Evolutionary conservation across 2,888 invertebrate genomes (phyloP).

Genomic region (Omphaloscelis lunosa): DNA sequence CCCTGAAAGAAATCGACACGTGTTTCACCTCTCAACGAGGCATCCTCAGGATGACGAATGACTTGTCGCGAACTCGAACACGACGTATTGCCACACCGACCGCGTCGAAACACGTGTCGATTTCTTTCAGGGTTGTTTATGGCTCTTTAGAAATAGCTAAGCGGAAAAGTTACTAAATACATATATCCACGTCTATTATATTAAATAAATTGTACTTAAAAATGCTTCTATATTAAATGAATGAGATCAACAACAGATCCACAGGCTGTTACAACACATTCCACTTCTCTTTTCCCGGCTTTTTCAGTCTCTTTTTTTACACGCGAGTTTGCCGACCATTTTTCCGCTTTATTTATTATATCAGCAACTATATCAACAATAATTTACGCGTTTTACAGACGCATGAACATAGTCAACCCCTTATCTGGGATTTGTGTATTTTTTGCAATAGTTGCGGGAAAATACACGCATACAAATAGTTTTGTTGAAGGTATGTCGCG

Average conservation of each 20-base stretch:
- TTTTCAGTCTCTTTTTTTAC: slow-evolving; percentile 30
- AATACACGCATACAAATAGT: slow-evolving; percentile 37
- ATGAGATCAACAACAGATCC: not conserved
- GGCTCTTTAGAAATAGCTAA: no score
- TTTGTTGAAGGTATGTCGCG: slow-evolving; percentile 20
- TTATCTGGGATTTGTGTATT: slow-evolving; percentile 51
- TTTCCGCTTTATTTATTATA: slow-evolving; percentile 50
- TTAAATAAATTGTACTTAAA: not conserved
- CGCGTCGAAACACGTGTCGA: no score
- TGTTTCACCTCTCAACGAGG: no score
- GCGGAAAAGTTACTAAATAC: no score
- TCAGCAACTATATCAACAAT: slow-evolving; percentile 51
- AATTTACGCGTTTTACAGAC: slow-evolving; percentile 49
- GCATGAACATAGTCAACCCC: slow-evolving; percentile 46
- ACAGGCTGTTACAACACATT: slow-evolving; percentile 10
- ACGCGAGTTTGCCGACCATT: slow-evolving; percentile 31
- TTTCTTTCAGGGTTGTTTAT: no score
- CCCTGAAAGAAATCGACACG: no score
- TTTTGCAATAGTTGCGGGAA: slow-evolving; percentile 21
- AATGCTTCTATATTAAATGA: not conserved
- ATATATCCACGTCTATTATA: no score
- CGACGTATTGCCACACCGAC: no score
- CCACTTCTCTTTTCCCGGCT: not conserved
- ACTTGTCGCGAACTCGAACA: no score
- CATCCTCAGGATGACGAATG: no score